Conservation (phyloP, 2,797 vertebrate genomes). For the Pangasius mekongensis region DNA sequence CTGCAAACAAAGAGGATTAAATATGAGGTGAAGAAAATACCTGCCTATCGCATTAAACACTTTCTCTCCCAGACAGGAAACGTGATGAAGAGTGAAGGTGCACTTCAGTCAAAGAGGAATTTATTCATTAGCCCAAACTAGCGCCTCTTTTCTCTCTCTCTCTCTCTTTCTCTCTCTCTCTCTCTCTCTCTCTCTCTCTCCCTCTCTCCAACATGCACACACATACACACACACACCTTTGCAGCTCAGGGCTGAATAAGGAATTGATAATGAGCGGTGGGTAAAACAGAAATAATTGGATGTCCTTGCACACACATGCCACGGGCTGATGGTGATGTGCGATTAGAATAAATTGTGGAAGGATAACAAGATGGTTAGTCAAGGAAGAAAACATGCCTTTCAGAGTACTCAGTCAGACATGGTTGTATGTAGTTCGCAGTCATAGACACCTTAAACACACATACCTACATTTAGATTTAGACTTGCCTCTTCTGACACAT, state of each 20-base stretch:
- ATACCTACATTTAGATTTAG: conserved; percentile 1
- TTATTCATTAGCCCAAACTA: conserved; percentile 84
- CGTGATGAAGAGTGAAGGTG: conserved; percentile 68
- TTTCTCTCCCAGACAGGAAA: conserved; percentile 73
- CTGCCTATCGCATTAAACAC: conserved; percentile 81
- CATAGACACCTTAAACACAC: not conserved
- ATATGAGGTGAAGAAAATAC: conserved; percentile 78
- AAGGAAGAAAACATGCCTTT: conserved; percentile 24
- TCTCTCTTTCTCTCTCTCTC: not conserved
- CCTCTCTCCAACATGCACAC: conserved; percentile 46
- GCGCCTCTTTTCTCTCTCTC: conserved; percentile 45
- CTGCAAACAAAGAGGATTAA: conserved; percentile 76
- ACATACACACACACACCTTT: conserved; percentile 55
- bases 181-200: conserved; percentile 1
- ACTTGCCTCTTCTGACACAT: not conserved
- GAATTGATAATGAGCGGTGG: conserved; percentile 86
- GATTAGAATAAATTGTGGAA: conserved; percentile 60
- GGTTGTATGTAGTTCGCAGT: conserved; percentile 1
- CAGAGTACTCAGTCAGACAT: conserved; percentile 25
- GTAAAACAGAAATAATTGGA: conserved; percentile 89
- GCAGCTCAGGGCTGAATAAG: conserved; percentile 80
- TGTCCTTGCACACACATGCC: conserved; percentile 79
- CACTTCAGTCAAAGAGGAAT: conserved; percentile 79
- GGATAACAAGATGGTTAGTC: conserved; percentile 47
- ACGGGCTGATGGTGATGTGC: conserved; percentile 79